Percentiles rank a stretch among this genome's conserved stretches.
Conservation (phyloP, 2,797 vertebrate genomes). For the Novumbra hubbsi region DNA sequence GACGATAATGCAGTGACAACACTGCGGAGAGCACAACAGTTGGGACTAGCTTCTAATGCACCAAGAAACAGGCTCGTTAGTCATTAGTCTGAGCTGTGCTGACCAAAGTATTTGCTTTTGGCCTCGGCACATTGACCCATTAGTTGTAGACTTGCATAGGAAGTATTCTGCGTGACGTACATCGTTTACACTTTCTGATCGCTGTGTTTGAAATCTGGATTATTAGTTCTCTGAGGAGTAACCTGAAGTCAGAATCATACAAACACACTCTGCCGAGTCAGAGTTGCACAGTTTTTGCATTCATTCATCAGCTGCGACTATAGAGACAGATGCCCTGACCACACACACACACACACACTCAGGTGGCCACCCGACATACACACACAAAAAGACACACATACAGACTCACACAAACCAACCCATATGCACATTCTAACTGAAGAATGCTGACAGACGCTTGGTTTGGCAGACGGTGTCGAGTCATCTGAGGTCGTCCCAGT, state of each 20-base stretch:
- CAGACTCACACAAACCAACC: slow-evolving; percentile 3
- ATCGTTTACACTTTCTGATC: slow-evolving; percentile 39
- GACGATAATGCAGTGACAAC: background rate
- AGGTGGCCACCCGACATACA: background rate
- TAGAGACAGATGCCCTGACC: slow-evolving; percentile 38
- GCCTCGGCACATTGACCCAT: background rate
- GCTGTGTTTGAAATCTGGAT: slow-evolving; percentile 23
- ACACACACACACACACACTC: slow-evolving; percentile 15
- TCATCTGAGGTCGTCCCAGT: slow-evolving; percentile 49
- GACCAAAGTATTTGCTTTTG: background rate
- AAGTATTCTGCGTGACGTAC: slow-evolving; percentile 9
- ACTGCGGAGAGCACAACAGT: background rate
- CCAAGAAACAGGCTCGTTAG: background rate
- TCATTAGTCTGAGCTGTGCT: background rate
- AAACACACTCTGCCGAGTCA: background rate
- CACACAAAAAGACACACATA: background rate
- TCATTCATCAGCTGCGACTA: slow-evolving; percentile 34
- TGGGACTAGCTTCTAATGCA: background rate
- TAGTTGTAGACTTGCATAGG: background rate
- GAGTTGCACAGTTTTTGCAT: slow-evolving; percentile 26
- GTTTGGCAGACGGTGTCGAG: slow-evolving; percentile 27
- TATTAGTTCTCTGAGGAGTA: slow-evolving; percentile 36
- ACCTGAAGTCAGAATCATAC: slow-evolving; percentile 12
- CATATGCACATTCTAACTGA: slow-evolving; percentile 24
- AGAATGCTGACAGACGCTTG: slow-evolving; percentile 37